Base-by-base conservation (phyloP, 1,140 invertebrate genomes). In the Pentalonia nigronervosa region DNA sequence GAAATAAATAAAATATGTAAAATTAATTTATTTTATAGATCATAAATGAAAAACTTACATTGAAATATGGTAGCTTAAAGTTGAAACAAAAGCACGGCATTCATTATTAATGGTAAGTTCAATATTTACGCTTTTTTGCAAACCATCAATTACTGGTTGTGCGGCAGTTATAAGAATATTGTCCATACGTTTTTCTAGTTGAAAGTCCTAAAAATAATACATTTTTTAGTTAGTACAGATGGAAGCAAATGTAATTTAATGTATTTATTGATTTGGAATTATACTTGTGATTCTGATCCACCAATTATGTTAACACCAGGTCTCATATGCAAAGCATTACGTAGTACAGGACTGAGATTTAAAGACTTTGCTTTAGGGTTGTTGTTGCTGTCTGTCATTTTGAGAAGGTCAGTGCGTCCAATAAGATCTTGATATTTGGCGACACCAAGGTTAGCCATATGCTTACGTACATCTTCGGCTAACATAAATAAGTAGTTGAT, bases 401-500 rank as follows among this genome's bases (percentile, higher is more conserved):
- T 97, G 4, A 99, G 95, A 4, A 99, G 95, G 95, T 99, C 99
- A 7, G 98, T 99, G 30, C 98, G 97, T 11, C 99, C 99, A 94
- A 99, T 97, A 34, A 99, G 95, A 94, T 99, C 99, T 96, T 99
- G 97, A 96, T 99, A 98, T 94, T 96, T 97, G 7, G 97, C 96
- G 53, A 99, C 97, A 36, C 99, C 99, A 93, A 99, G 95, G 90
- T 97, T 97, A 3, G 99, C 98, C 98, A 99, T 99, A 93, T 97
- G 96, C 56, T 96, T 95, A 94, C 99, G 97, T 20, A 99, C 97
- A 96, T 99, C 99, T 96, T 99, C 99, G 83, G 99, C 99, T 81
- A 99, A 95, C 96, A 99, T 97, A 95, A 99, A 99, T 94, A 99
- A 96, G 95, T 98, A 99, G 95, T 99, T 99, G 94, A 99, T 97